These are phyloP conservation scores for Nipponacmea schrenckii DNA, from an alignment of 2,888 invertebrate genomes.

Conservation along the genomic window DNA sequence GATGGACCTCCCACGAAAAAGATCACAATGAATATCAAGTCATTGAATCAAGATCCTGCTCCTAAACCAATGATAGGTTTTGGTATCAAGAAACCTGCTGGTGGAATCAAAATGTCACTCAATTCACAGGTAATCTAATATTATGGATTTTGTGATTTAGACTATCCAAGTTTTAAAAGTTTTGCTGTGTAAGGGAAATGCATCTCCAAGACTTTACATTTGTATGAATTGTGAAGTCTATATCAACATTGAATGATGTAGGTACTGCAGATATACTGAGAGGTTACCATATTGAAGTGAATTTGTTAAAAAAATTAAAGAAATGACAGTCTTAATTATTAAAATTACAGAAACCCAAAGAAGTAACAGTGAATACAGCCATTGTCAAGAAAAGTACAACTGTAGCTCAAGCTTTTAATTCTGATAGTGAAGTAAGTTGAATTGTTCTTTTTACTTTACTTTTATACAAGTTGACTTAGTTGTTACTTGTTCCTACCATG, in stretches of 20 bases:
- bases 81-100: constrained; percentile 21
- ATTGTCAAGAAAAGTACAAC: constrained; percentile 45
- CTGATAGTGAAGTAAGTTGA: constrained; percentile 47
- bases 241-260: no score
- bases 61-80: constrained; percentile 31
- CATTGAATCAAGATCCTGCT: constrained; percentile 26
- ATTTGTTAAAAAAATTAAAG: no score
- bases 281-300: no score
- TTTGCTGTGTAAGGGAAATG: no score
- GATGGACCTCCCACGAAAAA: constrained; percentile 26
- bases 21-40: constrained; percentile 26
- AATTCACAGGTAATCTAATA: constrained; percentile 30
- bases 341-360: constrained; percentile 29
- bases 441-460: constrained; percentile 1
- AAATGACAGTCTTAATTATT: not conserved
- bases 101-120: constrained; percentile 37
- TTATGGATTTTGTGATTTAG: no score
- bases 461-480: not conserved
- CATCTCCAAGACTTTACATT: no score
- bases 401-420: constrained; percentile 54
- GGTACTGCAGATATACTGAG: no score
- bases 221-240: no score
- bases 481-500: no score
- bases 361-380: constrained; percentile 24
- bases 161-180: no score